Conservation (phyloP, 1,140 invertebrate genomes). For the Gryon sp. region DNA sequence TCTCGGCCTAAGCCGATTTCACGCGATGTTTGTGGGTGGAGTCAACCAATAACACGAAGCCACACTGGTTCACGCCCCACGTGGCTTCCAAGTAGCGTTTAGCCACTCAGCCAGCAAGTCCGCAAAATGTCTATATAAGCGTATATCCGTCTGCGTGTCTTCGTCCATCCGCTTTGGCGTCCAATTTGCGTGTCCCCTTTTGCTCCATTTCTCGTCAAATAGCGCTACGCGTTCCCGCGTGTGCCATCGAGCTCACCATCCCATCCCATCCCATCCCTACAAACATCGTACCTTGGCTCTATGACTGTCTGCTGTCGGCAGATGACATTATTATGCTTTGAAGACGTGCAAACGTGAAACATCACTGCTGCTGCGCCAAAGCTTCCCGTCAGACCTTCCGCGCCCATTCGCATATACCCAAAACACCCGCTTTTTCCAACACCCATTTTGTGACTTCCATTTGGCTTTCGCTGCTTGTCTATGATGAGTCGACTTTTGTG, state of each 20-base stretch:
- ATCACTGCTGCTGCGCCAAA: no score
- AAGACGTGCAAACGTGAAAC: constrained; percentile 17
- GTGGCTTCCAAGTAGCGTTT: constrained; percentile 70
- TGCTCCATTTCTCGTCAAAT: constrained; percentile 10
- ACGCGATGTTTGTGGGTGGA: constrained; percentile 66
- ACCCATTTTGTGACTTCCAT: no score
- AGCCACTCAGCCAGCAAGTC: constrained; percentile 79
- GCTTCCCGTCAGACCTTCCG: no score
- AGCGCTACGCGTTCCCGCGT: constrained; percentile 22
- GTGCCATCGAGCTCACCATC: constrained; percentile 48
- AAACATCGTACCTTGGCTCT: constrained; percentile 22
- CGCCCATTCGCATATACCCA: no score
- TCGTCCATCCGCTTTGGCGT: not conserved
- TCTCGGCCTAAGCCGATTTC: constrained; percentile 14
- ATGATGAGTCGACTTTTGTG: constrained; percentile 10
- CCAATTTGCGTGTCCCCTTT: constrained; percentile 18
- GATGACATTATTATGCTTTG: constrained; percentile 34
- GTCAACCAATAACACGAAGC: constrained; percentile 75
- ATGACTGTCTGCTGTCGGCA: constrained; percentile 33
- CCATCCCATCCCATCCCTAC: no score
- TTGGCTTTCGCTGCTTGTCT: no score
- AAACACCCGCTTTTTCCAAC: not conserved
- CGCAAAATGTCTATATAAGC: no score
- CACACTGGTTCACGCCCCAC: constrained; percentile 72
- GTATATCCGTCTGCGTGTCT: constrained; percentile 27